Evolutionary conservation across 2,113 vertebrate species (phyloP).

Genomic region (Hirundichthys speculiger): DNA sequence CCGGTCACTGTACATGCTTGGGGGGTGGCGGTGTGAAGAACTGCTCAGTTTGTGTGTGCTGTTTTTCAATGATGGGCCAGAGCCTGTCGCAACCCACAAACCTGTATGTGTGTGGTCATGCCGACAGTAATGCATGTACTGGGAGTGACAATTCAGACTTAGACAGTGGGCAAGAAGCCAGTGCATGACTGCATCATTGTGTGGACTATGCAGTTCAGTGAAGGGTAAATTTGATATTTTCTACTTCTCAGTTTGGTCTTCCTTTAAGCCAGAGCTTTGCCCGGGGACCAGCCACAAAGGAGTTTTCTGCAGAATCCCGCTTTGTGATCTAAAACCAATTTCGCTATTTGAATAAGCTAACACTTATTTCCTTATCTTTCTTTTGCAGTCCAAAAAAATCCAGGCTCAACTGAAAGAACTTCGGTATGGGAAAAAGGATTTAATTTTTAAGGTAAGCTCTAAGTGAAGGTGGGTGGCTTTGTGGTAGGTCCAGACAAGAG

Average conservation of each 20-base stretch:
- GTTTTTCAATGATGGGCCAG: slow-evolving; percentile 12
- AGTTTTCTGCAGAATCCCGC: slow-evolving; percentile 73
- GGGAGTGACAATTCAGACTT: slow-evolving; percentile 63
- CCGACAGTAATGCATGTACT: slow-evolving; percentile 43
- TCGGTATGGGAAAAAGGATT: slow-evolving; percentile 97
- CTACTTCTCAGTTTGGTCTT: slow-evolving; percentile 63
- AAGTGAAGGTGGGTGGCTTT: slow-evolving; percentile 57
- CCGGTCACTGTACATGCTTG: slow-evolving; percentile 34
- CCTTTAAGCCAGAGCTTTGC: slow-evolving; percentile 71
- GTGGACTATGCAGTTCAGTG: slow-evolving; percentile 71
- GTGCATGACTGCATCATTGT: slow-evolving; percentile 70
- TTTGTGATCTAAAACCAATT: slow-evolving; percentile 84
- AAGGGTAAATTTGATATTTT: slow-evolving; percentile 77
- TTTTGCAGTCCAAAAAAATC: slow-evolving; percentile 96
- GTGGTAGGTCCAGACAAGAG: slow-evolving; percentile 48
- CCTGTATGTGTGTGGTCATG: slow-evolving; percentile 33
- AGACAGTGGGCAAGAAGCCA: slow-evolving; percentile 67
- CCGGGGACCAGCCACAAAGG: slow-evolving; percentile 73
- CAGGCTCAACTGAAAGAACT: slow-evolving; percentile 98
- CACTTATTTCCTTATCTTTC: slow-evolving; percentile 78
- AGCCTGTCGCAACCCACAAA: slow-evolving; percentile 26
- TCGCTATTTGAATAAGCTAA: slow-evolving; percentile 78
- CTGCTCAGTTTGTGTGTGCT: slow-evolving; percentile 24
- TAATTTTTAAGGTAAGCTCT: slow-evolving; percentile 96
- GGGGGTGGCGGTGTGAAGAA: slow-evolving; percentile 20